Evolutionary conservation across 2,113 vertebrate genomes (phyloP).

Genomic region (Caretta caretta): DNA sequence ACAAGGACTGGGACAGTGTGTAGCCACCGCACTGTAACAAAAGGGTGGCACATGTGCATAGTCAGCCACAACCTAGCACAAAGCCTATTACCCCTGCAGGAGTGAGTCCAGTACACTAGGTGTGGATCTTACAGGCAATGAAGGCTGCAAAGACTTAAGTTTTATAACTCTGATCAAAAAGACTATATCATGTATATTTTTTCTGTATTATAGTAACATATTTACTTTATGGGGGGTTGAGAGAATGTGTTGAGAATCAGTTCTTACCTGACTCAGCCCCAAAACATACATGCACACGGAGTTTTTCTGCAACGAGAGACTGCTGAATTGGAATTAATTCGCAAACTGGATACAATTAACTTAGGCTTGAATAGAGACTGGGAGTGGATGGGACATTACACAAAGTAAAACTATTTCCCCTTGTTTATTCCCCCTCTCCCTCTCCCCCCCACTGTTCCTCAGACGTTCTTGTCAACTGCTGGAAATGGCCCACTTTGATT

Average conservation of each 20-base stretch:
- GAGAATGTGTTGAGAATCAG: background rate
- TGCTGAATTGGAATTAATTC: too few relatives aligned
- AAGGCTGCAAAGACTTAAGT: background rate
- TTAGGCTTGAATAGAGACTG: too few relatives aligned
- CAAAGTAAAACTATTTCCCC: too few relatives aligned
- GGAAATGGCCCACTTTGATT: too few relatives aligned
- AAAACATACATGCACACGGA: rapidly evolving
- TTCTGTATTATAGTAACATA: background rate
- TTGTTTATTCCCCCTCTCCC: too few relatives aligned
- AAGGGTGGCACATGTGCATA: background rate
- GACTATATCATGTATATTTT: background rate
- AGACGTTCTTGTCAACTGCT: too few relatives aligned
- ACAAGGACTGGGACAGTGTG: rapidly evolving
- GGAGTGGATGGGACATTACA: too few relatives aligned
- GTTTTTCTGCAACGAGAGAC: background rate
- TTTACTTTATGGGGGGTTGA: background rate
- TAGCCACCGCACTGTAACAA: background rate
- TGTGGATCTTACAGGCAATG: background rate
- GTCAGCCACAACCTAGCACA: background rate
- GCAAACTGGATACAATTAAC: too few relatives aligned
- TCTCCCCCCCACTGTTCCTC: too few relatives aligned
- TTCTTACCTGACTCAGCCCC: background rate
- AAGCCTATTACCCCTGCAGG: background rate
- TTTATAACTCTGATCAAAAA: background rate
- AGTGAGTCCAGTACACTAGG: background rate